A percentile compares a stretch with the other conserved stretches of the same genome.
These are phyloP conservation scores for Idaea straminata DNA, from an alignment of 2,888 invertebrate species.

Conservation along the genomic window DNA sequence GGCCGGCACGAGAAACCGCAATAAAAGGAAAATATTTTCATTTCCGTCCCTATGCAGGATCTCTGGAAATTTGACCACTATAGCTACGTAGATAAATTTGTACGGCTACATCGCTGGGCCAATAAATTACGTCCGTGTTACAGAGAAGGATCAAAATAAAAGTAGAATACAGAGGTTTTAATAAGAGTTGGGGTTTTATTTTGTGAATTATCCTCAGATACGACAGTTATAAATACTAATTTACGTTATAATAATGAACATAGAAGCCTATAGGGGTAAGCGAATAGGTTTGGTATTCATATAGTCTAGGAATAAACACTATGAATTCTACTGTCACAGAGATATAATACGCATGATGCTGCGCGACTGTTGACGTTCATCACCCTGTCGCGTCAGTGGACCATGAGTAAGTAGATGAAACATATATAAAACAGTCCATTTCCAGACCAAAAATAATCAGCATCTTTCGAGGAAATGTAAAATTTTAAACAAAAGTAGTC, in stretches of 20 bases:
- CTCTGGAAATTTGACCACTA: conserved; percentile 16
- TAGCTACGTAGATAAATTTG: neutral
- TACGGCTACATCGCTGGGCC: neutral
- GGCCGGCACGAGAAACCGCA: conserved; percentile 53
- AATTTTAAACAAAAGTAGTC: neutral
- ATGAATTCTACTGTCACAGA: no score
- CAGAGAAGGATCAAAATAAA: neutral
- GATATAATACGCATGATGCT: no score
- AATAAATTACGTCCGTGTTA: conserved; percentile 1
- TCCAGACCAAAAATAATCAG: neutral
- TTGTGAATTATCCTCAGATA: neutral
- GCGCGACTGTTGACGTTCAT: no score
- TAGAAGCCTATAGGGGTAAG: neutral
- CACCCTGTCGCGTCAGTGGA: no score
- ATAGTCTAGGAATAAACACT: neutral
- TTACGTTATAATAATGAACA: neutral
- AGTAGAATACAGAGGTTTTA: conserved; percentile 1
- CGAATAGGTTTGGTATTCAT: neutral
- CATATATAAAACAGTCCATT: neutral
- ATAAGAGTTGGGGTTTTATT: neutral
- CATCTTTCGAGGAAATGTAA: neutral
- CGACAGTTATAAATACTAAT: neutral
- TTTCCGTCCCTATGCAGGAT: conserved; percentile 30
- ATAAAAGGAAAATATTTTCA: conserved; percentile 69
- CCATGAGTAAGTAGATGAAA: neutral